Evolutionary conservation across 2,113 vertebrate genomes (phyloP).

Genomic region (Ictalurus punctatus): DNA sequence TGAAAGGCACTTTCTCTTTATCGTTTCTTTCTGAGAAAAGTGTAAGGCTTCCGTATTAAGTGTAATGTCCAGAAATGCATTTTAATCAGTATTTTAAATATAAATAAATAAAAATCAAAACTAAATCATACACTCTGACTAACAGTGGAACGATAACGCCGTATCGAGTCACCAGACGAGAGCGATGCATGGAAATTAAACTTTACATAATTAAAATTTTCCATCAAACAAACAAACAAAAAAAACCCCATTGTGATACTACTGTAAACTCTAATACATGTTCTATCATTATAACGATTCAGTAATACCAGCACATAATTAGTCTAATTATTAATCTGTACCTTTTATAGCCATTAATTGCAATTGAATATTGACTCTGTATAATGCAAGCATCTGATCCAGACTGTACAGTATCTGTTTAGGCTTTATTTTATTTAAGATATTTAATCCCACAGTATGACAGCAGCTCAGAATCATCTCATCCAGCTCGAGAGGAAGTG

Average conservation of each 20-base stretch:
- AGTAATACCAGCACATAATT: not conserved
- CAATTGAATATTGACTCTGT: not conserved
- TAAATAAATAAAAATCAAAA: not conserved
- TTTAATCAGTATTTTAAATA: not conserved
- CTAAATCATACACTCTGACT: not conserved
- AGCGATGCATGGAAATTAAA: not conserved
- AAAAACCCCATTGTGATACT: not conserved
- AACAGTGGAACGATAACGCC: not conserved
- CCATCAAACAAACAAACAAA: not conserved
- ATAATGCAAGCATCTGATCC: not conserved
- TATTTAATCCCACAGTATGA: not conserved
- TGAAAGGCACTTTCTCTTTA: not conserved
- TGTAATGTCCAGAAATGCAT: not conserved
- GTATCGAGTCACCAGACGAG: not conserved
- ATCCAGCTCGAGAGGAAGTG: constrained; percentile 8
- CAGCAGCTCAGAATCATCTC: not conserved
- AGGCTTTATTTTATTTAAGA: not conserved
- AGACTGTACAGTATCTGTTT: not conserved
- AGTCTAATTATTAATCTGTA: not conserved
- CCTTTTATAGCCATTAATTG: not conserved
- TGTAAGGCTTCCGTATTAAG: not conserved
- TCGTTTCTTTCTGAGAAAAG: not conserved
- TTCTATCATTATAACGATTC: not conserved
- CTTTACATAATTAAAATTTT: not conserved
- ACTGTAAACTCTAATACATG: not conserved